A percentile compares a stretch with the other conserved stretches of the same genome.
phyloP scores from a whole-genome alignment of 2,797 vertebrate genomes.

The Odontamblyopus rebecca region DNA sequence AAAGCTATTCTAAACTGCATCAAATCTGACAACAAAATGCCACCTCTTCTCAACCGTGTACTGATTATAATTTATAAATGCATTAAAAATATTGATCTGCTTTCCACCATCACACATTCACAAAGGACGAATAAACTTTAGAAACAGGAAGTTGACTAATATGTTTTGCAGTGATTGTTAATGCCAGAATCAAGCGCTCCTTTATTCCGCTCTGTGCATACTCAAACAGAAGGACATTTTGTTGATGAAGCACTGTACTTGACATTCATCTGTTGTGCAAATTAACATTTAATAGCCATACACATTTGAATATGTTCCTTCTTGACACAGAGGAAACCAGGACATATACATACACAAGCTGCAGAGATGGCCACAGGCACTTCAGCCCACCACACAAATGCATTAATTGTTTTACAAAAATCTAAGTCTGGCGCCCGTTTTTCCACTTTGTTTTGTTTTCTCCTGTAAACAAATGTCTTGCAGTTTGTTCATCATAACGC shows the following conservation, averaged over 20 bases:
- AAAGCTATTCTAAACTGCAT: too few species aligned
- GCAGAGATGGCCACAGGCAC: constrained; percentile 64
- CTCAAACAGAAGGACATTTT: constrained; percentile 62
- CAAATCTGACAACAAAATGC: not conserved
- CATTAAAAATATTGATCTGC: not conserved
- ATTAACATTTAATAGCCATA: constrained; percentile 77
- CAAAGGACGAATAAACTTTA: constrained; percentile 13
- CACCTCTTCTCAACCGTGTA: not conserved
- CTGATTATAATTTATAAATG: not conserved
- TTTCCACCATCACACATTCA: not conserved
- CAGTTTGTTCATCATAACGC: constrained; percentile 60
- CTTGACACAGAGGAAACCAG: constrained; percentile 63
- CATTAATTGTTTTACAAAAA: constrained; percentile 68
- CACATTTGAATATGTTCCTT: constrained; percentile 73
- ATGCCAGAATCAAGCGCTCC: constrained; percentile 48
- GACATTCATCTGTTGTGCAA: constrained; percentile 74
- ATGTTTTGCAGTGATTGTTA: constrained; percentile 26
- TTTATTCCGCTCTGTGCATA: constrained; percentile 43
- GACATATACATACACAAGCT: constrained; percentile 35
- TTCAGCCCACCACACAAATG: constrained; percentile 59
- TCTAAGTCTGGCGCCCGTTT: constrained; percentile 54
- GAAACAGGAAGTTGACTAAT: constrained; percentile 29
- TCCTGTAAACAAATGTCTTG: constrained; percentile 62
- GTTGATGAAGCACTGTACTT: constrained; percentile 67
- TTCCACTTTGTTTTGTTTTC: constrained; percentile 60